phyloP scores from a whole-genome alignment of 2,797 vertebrate genomes.

The Typhlichthys subterraneus region DNA sequence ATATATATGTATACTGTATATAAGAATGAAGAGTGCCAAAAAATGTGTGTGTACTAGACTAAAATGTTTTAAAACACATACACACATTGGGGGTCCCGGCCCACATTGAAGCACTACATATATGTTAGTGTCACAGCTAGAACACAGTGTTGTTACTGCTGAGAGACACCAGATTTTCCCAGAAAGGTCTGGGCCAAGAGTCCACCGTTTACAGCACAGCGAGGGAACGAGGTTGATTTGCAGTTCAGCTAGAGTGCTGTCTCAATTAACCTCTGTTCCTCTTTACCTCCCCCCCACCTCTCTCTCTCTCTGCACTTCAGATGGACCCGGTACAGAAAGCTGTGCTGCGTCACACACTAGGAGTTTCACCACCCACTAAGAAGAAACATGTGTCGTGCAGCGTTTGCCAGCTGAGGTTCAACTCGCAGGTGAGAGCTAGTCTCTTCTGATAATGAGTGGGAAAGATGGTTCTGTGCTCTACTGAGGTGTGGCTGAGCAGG shows the following conservation, averaged over 20 bases:
- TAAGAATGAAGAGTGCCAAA: too few relatives aligned
- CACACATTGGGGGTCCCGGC: too few relatives aligned
- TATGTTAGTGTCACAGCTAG: constrained; percentile 16
- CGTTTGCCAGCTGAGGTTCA: constrained; percentile 97
- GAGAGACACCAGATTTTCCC: constrained; percentile 22
- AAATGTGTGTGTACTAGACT: too few relatives aligned
- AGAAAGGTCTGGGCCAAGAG: constrained; percentile 13
- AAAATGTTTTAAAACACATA: too few relatives aligned
- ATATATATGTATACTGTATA: too few relatives aligned
- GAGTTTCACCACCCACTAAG: constrained; percentile 86
- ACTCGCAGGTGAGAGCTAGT: constrained; percentile 89
- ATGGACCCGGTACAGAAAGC: constrained; percentile 98
- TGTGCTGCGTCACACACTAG: constrained; percentile 95
- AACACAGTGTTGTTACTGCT: constrained; percentile 26
- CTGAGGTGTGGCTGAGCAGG: background rate
- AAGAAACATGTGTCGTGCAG: constrained; percentile 94
- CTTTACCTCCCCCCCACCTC: constrained; percentile 3
- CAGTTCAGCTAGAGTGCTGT: constrained; percentile 32
- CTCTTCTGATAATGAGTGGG: constrained; percentile 6
- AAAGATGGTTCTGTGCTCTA: background rate
- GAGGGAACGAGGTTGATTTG: constrained; percentile 40
- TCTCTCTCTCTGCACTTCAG: constrained; percentile 69
- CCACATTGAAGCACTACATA: background rate
- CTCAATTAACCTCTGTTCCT: constrained; percentile 54
- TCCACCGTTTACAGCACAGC: constrained; percentile 25